These are phyloP conservation scores for Leptodactylus fallax DNA, from an alignment of 2,797 vertebrate genomes.

Conservation along the genomic window DNA sequence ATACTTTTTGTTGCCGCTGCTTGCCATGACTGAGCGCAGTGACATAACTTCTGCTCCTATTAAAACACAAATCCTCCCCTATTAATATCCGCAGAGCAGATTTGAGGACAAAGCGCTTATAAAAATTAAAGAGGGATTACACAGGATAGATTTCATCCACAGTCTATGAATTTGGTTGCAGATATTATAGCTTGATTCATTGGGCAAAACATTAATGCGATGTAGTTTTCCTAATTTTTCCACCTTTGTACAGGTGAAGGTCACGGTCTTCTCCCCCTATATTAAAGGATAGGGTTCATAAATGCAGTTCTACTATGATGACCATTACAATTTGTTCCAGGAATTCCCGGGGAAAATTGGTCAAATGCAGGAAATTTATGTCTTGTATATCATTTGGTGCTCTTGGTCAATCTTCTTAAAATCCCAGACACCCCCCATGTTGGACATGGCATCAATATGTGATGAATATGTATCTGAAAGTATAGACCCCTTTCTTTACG, in stretches of 20 bases:
- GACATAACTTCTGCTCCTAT: slow-evolving; percentile 3
- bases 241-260: not conserved
- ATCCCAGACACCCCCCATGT: too few species aligned
- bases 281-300: too few species aligned
- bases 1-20: not conserved
- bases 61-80: slow-evolving; percentile 34
- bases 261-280: too few species aligned
- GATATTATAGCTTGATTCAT: not conserved
- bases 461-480: too few species aligned
- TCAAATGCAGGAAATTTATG: too few species aligned
- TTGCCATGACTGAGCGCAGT: not conserved
- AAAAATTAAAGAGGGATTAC: slow-evolving; percentile 31
- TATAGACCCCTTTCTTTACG: too few species aligned
- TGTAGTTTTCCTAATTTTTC: not conserved
- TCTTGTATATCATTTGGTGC: too few species aligned
- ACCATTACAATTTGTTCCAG: too few species aligned
- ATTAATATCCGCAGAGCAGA: slow-evolving; percentile 17
- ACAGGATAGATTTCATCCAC: slow-evolving; percentile 15
- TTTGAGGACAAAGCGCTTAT: slow-evolving; percentile 27
- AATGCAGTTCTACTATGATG: too few species aligned
- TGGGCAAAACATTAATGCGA: not conserved
- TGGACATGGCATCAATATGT: too few species aligned
- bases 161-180: not conserved
- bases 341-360: too few species aligned
- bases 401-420: too few species aligned